Conservation (phyloP, 1,140 invertebrate species). For the Hetaerina americana region DNA sequence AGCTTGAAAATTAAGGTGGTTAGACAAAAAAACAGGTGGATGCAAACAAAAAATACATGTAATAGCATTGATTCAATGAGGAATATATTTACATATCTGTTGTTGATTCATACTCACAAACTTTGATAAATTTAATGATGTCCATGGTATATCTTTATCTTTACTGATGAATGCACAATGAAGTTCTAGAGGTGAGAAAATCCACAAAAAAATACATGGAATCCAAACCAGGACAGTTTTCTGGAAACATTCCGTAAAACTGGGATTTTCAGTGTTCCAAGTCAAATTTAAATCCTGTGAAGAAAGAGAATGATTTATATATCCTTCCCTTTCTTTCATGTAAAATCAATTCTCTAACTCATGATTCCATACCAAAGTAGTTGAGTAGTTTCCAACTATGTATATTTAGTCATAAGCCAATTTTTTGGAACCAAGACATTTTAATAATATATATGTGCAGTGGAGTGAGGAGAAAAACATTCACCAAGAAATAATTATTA, state of each 20-base stretch:
- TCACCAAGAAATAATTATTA: not conserved
- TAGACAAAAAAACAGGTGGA: not conserved
- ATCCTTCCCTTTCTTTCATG: not conserved
- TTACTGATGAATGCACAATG: conserved; percentile 64
- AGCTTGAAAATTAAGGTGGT: too few relatives aligned
- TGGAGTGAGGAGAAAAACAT: not conserved
- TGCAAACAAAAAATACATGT: not conserved
- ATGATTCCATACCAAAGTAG: not conserved
- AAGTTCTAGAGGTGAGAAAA: conserved; percentile 58
- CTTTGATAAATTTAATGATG: conserved; percentile 63
- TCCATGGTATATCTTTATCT: conserved; percentile 67
- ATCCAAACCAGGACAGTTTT: conserved; percentile 75
- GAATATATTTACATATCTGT: too few relatives aligned
- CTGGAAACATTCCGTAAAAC: conserved; percentile 78
- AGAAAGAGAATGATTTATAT: conserved; percentile 20
- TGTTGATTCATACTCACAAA: conserved; percentile 44
- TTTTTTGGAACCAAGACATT: not conserved
- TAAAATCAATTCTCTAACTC: not conserved
- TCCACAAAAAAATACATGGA: conserved; percentile 74
- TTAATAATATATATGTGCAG: not conserved
- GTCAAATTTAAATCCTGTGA: conserved; percentile 56
- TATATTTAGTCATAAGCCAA: not conserved
- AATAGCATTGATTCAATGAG: not conserved
- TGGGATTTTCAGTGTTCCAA: conserved; percentile 69
- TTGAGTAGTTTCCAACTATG: not conserved